Percentiles rank a stretch among this genome's conserved stretches.
These are phyloP conservation scores for Seriola dumerili DNA, from an alignment of 2,113 vertebrate genomes.

Conservation along the genomic window DNA sequence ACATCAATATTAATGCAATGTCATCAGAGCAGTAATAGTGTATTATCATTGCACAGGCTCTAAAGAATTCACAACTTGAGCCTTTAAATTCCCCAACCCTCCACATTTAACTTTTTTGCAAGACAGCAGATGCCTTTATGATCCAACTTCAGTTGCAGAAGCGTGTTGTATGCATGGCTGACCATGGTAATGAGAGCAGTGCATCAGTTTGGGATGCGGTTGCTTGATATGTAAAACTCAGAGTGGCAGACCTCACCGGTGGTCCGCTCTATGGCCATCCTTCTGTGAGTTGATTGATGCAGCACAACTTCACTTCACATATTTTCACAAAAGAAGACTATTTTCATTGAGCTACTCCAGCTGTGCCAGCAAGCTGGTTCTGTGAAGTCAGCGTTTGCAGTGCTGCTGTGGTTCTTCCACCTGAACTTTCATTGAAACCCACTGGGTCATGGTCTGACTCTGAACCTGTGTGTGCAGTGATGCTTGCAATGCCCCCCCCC, in stretches of 20 bases:
- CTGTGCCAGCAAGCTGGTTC: neutral
- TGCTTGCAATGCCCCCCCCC: neutral
- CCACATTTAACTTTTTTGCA: neutral
- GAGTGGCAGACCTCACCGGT: neutral
- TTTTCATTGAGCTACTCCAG: neutral
- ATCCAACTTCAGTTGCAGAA: neutral
- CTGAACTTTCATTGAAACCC: constrained; percentile 8
- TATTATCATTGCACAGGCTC: neutral
- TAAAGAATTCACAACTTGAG: neutral
- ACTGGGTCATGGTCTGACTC: constrained; percentile 2
- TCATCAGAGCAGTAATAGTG: neutral
- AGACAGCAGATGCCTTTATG: neutral
- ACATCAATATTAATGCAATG: neutral
- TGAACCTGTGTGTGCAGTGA: constrained; percentile 20
- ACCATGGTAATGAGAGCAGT: neutral
- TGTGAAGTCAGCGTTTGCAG: neutral
- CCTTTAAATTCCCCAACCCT: too few species aligned
- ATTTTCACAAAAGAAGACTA: neutral
- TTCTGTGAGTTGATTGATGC: neutral
- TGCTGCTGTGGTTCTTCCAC: neutral
- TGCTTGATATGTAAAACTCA: neutral
- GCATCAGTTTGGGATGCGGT: neutral
- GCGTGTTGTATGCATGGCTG: neutral
- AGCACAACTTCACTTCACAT: neutral
- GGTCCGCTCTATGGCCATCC: neutral